Percentiles rank a stretch among this genome's conserved stretches.
phyloP scores from a whole-genome alignment of 2,113 vertebrate species.

The Neopipo cinnamomea region DNA sequence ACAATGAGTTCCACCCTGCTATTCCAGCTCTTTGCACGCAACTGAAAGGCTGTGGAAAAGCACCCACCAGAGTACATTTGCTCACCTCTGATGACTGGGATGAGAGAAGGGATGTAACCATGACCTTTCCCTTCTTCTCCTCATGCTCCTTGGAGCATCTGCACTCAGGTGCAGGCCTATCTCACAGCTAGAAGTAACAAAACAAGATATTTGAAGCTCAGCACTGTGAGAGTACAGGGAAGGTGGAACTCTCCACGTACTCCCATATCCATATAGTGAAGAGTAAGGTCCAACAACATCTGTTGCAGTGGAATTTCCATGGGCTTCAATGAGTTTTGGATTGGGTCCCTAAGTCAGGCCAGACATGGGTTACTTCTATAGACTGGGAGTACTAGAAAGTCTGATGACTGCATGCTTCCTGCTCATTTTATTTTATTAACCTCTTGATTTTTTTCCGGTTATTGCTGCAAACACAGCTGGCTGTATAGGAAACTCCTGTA shows the following conservation, averaged over 20 bases:
- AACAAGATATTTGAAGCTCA: neutral
- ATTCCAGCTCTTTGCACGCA: neutral
- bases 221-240: neutral
- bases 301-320: neutral
- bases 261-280: neutral
- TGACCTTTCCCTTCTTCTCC: neutral
- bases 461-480: neutral
- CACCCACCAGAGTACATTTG: accelerated
- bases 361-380: slow-evolving; percentile 5
- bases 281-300: neutral
- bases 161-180: neutral
- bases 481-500: neutral
- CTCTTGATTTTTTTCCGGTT: slow-evolving; percentile 43
- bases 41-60: neutral
- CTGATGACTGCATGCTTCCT: slow-evolving; percentile 53
- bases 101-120: neutral
- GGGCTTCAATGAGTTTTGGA: slow-evolving; percentile 45
- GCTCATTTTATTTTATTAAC: slow-evolving; percentile 31
- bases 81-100: neutral
- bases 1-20: neutral
- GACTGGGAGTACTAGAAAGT: slow-evolving; percentile 41
- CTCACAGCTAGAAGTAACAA: neutral
- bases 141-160: neutral
- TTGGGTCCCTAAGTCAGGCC: slow-evolving; percentile 16
- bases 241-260: neutral